Base-by-base conservation (phyloP, 2,797 vertebrate genomes). In the Urosaurus nigricauda region DNA sequence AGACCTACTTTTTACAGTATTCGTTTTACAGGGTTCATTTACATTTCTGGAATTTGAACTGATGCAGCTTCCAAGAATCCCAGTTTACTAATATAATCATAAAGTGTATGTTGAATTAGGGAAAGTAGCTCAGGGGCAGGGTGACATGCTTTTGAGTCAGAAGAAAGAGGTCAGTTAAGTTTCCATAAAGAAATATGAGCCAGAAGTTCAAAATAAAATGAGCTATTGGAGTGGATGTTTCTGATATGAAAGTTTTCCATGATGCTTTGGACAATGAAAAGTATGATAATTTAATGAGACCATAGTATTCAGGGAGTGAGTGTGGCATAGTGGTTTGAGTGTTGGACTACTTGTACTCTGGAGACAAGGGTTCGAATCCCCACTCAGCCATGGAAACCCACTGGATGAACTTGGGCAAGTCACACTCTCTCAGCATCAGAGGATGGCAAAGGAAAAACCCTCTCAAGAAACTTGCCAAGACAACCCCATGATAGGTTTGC, bases 191-290 rank as follows among this genome's bases (percentile, higher is more conserved):
- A 65, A 35, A 83, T 40, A 24, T 2, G 11, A 58, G 26, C 21
- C 65, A 79, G 51, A 71, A 35, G 58, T 79, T 89, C 32, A 40
- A 84, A 84, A 73, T 9, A 16, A 84, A 88, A 70, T 19, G 13
- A 58, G 26, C 29, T 35, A 14, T 80, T 56, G 65, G 9, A 51
- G 4, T 68, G 13, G 19, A 35, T 5, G 2, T 47, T 56, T 35
- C n/a, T 79, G 43, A 56, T 35, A 73, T 80, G 58, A 79, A 58
- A 11, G 32, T 53, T 16, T 47, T 79, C 58, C 14, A 35, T 68
- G 35, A 40, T 79, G 14, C 2, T 35, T 60, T 63, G 65, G 68
- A 37, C 79, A 60, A 79, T 29, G 11, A 43, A 21, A 70, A 43
- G 13, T 58, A 35, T 47, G 43, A 60, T 87, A 83, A 1, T 58